Percentiles rank a stretch among this genome's conserved stretches.
Evolutionary conservation across 2,888 invertebrate species (phyloP).

Genomic region (Frankliniella intonsa): DNA sequence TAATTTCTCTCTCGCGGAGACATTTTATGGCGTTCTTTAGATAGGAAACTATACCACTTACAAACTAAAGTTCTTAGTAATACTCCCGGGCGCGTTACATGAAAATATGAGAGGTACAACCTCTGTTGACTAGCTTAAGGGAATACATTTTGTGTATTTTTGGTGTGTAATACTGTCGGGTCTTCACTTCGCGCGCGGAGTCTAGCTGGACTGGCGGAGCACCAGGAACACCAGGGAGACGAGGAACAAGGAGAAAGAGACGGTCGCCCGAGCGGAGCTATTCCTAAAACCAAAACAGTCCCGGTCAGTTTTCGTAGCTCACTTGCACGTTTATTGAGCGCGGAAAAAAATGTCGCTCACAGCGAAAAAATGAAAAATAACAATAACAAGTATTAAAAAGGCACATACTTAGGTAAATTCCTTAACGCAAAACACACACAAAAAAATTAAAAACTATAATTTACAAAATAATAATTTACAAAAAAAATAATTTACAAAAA

Average conservation of each 20-base stretch:
- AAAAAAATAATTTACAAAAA: neutral
- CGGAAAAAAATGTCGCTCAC: neutral
- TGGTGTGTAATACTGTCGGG: too few species aligned
- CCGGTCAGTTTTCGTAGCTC: neutral
- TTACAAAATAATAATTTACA: neutral
- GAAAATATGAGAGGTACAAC: too few species aligned
- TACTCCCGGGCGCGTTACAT: too few species aligned
- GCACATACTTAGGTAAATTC: neutral
- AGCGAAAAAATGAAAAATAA: neutral
- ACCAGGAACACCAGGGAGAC: too few species aligned
- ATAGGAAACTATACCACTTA: neutral
- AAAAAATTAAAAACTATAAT: too few species aligned
- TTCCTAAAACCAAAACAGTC: neutral
- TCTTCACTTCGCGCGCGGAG: too few species aligned
- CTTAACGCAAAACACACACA: neutral
- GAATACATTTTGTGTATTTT: too few species aligned
- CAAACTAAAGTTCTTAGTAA: too few species aligned
- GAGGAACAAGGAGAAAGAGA: too few species aligned
- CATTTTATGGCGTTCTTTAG: neutral
- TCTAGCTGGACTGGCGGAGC: too few species aligned
- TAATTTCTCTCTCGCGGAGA: neutral
- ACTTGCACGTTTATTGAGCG: neutral
- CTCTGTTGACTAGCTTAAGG: too few species aligned
- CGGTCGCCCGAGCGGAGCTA: too few species aligned
- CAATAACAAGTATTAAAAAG: neutral